Base-by-base conservation (phyloP, 2,113 vertebrate species). In the Ceyx melanurus region DNA sequence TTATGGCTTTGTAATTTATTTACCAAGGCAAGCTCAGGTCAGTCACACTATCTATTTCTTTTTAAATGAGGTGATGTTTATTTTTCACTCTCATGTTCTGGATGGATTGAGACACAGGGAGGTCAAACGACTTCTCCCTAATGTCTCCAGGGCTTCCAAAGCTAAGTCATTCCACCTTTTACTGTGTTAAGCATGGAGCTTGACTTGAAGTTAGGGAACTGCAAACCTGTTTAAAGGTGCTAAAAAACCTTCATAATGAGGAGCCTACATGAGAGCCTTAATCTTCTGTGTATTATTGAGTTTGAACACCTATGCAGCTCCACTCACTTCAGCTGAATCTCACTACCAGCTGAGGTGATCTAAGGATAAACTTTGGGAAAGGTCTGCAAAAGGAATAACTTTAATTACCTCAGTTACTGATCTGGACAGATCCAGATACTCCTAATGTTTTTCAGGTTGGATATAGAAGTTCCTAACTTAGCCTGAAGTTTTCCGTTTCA, bases 1-100 rank as follows among this genome's bases (percentile, higher is more conserved):
- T 93, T 88, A 94, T 67, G 48, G 79, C 78, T 95, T 92, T 66
- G 92, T 94, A 96, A 93, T 94, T 95, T 95, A 96, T 96, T 96
- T 92, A 95, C 96, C 72, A 67, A 93, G 89, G 94, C 82, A 91
- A 82, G n/a, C 57, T 86, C 78, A 86, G 92, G 85, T 92, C 92
- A 93, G 91, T 93, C 91, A 92, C 84, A 53, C 75, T 96, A 85
- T 93, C 94, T 92, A 23, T 92, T 91, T 88, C 75, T 89, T 89
- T 91, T 95, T 95, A 94, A 91, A 94, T 93, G 92, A 95, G 82
- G 68, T 25, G 43, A 85, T 94, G 92, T 94, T 96, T 94, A 80
- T 86, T 89, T 96, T 93, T 96, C 75, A 60, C 77, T 91, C 71
- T 80, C 68, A 7, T 89, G 80, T 94, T 96, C 92, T 94, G 78